Conservation (phyloP, 2,888 invertebrate genomes). For the Tubiluchus corallicola region DNA sequence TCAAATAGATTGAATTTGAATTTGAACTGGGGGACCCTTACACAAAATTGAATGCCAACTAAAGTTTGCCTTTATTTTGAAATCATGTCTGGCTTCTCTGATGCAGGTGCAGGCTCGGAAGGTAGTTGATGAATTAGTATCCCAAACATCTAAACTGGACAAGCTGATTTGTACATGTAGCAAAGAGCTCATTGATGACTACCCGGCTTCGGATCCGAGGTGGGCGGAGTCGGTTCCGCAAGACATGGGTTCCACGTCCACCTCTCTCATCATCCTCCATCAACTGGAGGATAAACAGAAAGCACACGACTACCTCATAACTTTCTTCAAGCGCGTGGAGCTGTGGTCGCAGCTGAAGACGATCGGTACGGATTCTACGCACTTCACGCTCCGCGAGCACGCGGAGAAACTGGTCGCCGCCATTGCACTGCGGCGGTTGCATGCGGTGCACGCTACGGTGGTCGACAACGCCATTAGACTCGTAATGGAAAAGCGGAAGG, state of each 20-base stretch:
- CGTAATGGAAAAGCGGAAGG: conserved; percentile 29
- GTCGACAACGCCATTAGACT: conserved; percentile 40
- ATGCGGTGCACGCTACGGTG: conserved; percentile 23
- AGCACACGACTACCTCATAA: conserved; percentile 52
- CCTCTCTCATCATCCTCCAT: conserved; percentile 60
- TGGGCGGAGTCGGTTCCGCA: conserved; percentile 38
- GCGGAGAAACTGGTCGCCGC: conserved; percentile 62
- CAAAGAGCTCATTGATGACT: conserved; percentile 60
- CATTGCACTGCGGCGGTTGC: conserved; percentile 45
- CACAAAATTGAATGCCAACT: no score
- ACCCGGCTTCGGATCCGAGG: conserved; percentile 68
- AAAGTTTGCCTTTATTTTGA: no score
- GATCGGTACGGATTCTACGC: conserved; percentile 34
- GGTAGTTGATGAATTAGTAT: no score
- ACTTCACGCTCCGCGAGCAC: conserved; percentile 45
- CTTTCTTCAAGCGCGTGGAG: conserved; percentile 37
- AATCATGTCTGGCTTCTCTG: no score
- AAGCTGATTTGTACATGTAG: no score
- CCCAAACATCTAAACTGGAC: no score
- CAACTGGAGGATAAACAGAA: conserved; percentile 73
- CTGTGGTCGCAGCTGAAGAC: conserved; percentile 27
- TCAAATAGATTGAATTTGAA: no score
- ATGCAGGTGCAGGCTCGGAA: no score
- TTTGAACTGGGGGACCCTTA: no score
- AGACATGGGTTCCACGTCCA: conserved; percentile 35